These are phyloP conservation scores for Poeciliopsis gracilis DNA, from an alignment of 2,797 vertebrate species.

Conservation along the genomic window DNA sequence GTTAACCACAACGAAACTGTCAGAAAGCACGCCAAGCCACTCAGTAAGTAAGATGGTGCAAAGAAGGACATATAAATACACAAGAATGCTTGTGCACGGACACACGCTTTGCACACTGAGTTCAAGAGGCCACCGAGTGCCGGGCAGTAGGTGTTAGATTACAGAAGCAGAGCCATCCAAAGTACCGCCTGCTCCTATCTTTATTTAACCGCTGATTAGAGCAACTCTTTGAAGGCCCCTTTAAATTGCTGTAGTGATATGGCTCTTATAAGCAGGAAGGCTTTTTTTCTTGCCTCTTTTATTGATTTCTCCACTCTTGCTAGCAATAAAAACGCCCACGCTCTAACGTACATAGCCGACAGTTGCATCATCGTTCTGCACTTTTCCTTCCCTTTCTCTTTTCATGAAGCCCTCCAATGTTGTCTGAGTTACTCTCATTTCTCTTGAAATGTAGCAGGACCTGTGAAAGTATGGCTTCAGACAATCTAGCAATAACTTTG, in stretches of 20 bases:
- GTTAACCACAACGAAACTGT: slow-evolving; percentile 69
- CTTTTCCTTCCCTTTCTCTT: slow-evolving; percentile 27
- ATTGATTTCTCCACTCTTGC: slow-evolving; percentile 77
- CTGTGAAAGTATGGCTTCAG: background rate
- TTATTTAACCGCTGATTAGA: slow-evolving; percentile 80
- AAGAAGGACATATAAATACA: slow-evolving; percentile 54
- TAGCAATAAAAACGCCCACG: slow-evolving; percentile 72
- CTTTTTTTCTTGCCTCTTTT: slow-evolving; percentile 72
- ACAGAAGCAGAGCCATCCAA: slow-evolving; percentile 74
- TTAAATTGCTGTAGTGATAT: slow-evolving; percentile 72
- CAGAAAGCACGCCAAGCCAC: slow-evolving; percentile 54
- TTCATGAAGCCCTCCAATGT: slow-evolving; percentile 13
- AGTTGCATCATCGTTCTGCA: slow-evolving; percentile 40
- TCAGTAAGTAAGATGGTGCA: slow-evolving; percentile 42
- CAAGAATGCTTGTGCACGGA: slow-evolving; percentile 41
- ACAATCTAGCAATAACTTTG: background rate
- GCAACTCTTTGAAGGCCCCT: slow-evolving; percentile 75
- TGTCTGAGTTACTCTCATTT: slow-evolving; percentile 7
- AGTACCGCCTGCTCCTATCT: slow-evolving; percentile 77
- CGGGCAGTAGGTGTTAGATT: slow-evolving; percentile 79
- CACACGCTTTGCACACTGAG: slow-evolving; percentile 39
- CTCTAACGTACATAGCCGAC: slow-evolving; percentile 22
- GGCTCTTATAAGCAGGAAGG: slow-evolving; percentile 64
- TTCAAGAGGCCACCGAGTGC: slow-evolving; percentile 72
- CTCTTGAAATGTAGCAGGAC: background rate